phyloP scores from a whole-genome alignment of 2,797 vertebrate genomes.

The Centropyge bicolor region DNA sequence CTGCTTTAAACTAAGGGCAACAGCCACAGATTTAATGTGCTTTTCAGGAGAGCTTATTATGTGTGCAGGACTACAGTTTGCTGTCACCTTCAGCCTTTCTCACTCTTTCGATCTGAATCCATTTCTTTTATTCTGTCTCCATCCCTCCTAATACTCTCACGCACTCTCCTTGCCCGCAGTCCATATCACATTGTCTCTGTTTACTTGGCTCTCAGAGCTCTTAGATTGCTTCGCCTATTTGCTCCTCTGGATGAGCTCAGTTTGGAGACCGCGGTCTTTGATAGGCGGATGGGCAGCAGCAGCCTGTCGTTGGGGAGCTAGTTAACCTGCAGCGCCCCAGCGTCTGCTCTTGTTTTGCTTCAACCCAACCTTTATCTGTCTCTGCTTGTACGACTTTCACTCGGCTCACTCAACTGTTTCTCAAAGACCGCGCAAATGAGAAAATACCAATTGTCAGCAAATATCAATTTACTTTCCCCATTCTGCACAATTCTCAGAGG shows the following conservation, averaged over 20 bases:
- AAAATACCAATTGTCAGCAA: constrained; percentile 70
- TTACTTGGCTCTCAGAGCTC: constrained; percentile 61
- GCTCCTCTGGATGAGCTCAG: constrained; percentile 57
- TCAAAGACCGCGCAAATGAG: constrained; percentile 56
- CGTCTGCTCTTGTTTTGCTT: constrained; percentile 66
- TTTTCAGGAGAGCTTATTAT: background rate
- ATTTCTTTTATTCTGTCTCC: constrained; percentile 1
- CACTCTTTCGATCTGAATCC: background rate
- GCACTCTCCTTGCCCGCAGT: constrained; percentile 11
- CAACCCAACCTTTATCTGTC: constrained; percentile 53
- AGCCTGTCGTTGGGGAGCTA: constrained; percentile 50
- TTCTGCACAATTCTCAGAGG: constrained; percentile 62
- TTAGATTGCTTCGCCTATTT: constrained; percentile 70
- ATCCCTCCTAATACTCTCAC: constrained; percentile 8
- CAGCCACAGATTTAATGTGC: background rate
- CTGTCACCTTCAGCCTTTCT: background rate
- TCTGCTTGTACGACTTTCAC: constrained; percentile 16
- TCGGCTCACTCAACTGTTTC: constrained; percentile 56
- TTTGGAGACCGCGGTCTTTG: constrained; percentile 32
- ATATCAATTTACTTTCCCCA: constrained; percentile 66
- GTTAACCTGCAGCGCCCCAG: constrained; percentile 64
- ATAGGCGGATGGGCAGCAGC: constrained; percentile 20
- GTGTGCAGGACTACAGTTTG: background rate
- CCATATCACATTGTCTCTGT: constrained; percentile 52
- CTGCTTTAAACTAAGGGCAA: background rate